These are phyloP conservation scores for Apamea epomidion DNA, from an alignment of 2,888 invertebrate genomes.

Conservation along the genomic window DNA sequence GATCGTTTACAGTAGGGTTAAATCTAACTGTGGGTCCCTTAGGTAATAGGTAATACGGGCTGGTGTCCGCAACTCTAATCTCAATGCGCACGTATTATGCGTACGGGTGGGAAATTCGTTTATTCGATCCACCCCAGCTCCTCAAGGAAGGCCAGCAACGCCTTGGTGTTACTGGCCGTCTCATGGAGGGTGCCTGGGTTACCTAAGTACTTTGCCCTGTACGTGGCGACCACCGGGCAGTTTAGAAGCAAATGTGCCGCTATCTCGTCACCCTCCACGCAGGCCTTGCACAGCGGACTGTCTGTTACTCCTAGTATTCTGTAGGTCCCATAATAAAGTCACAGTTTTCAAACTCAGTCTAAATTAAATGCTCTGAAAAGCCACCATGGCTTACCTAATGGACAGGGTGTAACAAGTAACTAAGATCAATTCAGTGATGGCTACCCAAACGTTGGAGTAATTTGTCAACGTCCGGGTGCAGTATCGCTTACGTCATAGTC, in stretches of 20 bases:
- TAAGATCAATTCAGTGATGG: conserved; percentile 54
- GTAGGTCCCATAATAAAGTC: neutral
- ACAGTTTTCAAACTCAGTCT: neutral
- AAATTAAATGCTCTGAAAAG: conserved; percentile 14
- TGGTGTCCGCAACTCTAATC: neutral
- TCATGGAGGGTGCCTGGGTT: too few species aligned
- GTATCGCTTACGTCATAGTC: conserved; percentile 55
- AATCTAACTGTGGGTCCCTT: too few species aligned
- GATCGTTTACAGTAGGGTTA: neutral
- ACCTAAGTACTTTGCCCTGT: too few species aligned
- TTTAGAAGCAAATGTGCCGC: neutral
- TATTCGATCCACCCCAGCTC: neutral
- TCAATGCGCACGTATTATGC: neutral
- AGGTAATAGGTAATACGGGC: too few species aligned
- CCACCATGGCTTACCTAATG: neutral
- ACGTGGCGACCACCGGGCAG: neutral
- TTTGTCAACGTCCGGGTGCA: conserved; percentile 61
- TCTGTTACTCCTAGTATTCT: neutral
- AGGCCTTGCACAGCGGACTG: neutral
- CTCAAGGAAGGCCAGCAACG: neutral
- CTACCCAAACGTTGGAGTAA: conserved; percentile 40
- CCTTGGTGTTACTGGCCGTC: neutral
- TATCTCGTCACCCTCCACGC: too few species aligned
- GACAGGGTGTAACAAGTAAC: conserved; percentile 20
- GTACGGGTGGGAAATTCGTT: neutral